Base-by-base conservation (phyloP, 2,888 invertebrate species). In the Drosophila lutescens region DNA sequence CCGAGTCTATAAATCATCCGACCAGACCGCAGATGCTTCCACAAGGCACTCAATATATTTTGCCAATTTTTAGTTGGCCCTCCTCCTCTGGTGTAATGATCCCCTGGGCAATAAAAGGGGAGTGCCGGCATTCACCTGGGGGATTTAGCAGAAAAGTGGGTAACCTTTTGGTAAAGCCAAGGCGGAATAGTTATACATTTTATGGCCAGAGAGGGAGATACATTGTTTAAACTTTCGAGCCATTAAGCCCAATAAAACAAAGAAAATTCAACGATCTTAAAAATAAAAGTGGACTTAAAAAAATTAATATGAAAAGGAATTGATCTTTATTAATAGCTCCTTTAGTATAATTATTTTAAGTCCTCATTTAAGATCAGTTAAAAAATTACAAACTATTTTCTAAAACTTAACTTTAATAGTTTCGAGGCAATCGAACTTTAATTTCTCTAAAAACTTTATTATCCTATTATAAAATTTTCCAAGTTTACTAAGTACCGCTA, bases 1-100 rank as follows among this genome's bases (percentile, higher is more conserved):
- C 10, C 12, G 12, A 62, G 66, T 66, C 66, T 20, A 63, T 66
- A 63, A 66, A 66, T 66, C 66, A 63, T 63, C 47, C 46, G 46
- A 34, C 54, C 54, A 47, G 36, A 63, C 66, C 65, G 30, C 66
- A 66, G 65, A 53, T 66, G 65, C 38, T 59, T 41, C 26, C 62
- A 47, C 59, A 59, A 32, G 32, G 59, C 60, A 59, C 59, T 59
- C 62, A 60, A 63, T 63, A 49, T 62, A 59, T 60, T 49, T 60
- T 60, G 34, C 49, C 60, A 60, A 63, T 63, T 63, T 63, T 63
- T 12, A 50, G 62, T n/a, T 36, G 2, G 34, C 60, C 60, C 17
- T 41, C 40, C 62, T 34, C 23, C 62, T 34, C 23, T n/a, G 34
- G 47, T 15, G 46, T 53, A 20, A 55, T 55, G 46, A 55, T 49